Percentiles rank a stretch among this genome's conserved stretches.
phyloP scores from a whole-genome alignment of 2,888 invertebrate genomes.

The Opisthograptis luteolata region DNA sequence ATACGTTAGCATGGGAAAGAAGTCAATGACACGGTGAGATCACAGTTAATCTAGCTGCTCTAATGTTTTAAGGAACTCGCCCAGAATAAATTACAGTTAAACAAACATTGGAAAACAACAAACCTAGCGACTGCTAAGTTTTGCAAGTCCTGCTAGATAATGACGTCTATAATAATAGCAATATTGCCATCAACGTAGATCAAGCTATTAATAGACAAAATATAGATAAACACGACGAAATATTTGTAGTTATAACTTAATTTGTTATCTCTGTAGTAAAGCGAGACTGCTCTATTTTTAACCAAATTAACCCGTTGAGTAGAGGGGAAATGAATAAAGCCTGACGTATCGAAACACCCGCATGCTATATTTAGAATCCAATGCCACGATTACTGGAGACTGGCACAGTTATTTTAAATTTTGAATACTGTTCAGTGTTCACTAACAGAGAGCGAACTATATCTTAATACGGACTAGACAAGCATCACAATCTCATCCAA shows the following conservation, averaged over 20 bases:
- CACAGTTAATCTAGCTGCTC: slow-evolving; percentile 5
- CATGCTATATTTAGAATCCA: slow-evolving; percentile 40
- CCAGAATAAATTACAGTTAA: neutral
- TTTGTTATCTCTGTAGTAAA: neutral
- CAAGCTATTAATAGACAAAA: neutral
- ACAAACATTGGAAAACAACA: too few relatives aligned
- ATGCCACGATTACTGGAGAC: slow-evolving; percentile 31
- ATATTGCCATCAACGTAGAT: too few relatives aligned
- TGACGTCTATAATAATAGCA: too few relatives aligned
- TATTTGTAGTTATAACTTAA: neutral
- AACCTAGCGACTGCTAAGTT: too few relatives aligned
- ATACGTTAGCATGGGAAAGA: slow-evolving; percentile 8
- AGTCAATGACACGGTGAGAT: slow-evolving; percentile 17
- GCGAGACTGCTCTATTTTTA: slow-evolving; percentile 24
- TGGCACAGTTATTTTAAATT: slow-evolving; percentile 27
- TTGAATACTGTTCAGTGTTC: slow-evolving; percentile 6
- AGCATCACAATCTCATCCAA: too few relatives aligned
- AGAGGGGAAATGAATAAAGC: slow-evolving; percentile 29
- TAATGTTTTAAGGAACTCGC: neutral
- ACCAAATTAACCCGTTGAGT: slow-evolving; percentile 27
- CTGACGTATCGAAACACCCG: slow-evolving; percentile 34
- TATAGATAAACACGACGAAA: neutral
- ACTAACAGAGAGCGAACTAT: neutral
- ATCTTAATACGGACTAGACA: too few relatives aligned
- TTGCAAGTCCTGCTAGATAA: too few relatives aligned